A percentile compares a stretch with the other conserved stretches of the same genome.
Evolutionary conservation across 2,888 invertebrate species (phyloP).

Genomic region (Sinohyriopsis cumingii): DNA sequence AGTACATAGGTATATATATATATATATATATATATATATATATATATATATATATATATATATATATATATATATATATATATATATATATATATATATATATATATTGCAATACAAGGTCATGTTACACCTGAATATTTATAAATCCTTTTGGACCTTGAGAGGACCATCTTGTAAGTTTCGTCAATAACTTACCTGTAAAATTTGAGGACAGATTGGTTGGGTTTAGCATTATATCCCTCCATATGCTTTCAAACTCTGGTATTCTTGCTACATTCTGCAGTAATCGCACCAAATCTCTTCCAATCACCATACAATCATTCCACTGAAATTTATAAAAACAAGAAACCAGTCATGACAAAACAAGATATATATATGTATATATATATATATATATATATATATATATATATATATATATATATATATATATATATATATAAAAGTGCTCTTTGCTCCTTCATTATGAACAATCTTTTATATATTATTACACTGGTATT

Average conservation of each 20-base stretch:
- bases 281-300: slow-evolving; percentile 88
- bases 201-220: slow-evolving; percentile 84
- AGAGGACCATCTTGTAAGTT: neutral
- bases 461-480: no score
- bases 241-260: slow-evolving; percentile 91
- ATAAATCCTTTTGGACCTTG: no score
- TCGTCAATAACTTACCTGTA: slow-evolving; percentile 75
- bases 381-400: no score
- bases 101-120: neutral
- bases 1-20: no score
- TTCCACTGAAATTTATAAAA: slow-evolving; percentile 77
- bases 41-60: no score
- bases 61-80: no score
- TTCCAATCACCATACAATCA: slow-evolving; percentile 91
- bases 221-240: slow-evolving; percentile 85
- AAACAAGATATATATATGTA: no score
- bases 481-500: no score
- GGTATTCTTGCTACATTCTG: slow-evolving; percentile 92
- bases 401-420: no score
- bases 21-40: no score
- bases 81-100: neutral
- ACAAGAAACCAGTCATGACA: slow-evolving; percentile 1
- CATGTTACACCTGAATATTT: neutral
- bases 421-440: no score
- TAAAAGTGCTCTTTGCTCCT: no score